A percentile compares a stretch with the other conserved stretches of the same genome.
Evolutionary conservation across 2,888 invertebrate genomes (phyloP).

Genomic region (Drosophila mercatorum): DNA sequence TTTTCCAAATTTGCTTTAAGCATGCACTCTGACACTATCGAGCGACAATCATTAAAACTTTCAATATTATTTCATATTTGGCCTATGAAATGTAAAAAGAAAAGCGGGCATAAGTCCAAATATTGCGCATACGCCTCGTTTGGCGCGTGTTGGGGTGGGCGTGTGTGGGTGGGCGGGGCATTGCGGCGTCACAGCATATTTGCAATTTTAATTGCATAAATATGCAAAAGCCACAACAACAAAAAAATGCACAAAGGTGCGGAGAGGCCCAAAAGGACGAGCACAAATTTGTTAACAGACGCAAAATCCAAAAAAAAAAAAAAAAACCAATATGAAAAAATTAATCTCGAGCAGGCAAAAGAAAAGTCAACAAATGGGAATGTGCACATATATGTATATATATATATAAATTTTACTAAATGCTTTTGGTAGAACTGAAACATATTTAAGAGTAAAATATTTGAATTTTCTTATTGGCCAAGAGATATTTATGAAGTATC

Average conservation of each 20-base stretch:
- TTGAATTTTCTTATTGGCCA: slow-evolving; percentile 5
- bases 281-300: slow-evolving; percentile 25
- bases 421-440: slow-evolving; percentile 6
- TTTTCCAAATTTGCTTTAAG: too few relatives aligned
- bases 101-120: slow-evolving; percentile 10
- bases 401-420: neutral
- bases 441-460: slow-evolving; percentile 15
- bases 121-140: slow-evolving; percentile 51
- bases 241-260: slow-evolving; percentile 32
- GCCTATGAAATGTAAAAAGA: slow-evolving; percentile 9
- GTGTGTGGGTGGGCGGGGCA: neutral
- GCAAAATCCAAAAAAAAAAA: neutral
- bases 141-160: slow-evolving; percentile 14
- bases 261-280: slow-evolving; percentile 20
- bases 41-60: neutral
- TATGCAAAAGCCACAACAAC: slow-evolving; percentile 63
- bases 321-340: slow-evolving; percentile 14
- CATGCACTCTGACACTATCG: neutral
- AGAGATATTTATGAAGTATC: slow-evolving; percentile 2
- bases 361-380: slow-evolving; percentile 17
- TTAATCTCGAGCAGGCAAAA: slow-evolving; percentile 34
- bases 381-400: neutral
- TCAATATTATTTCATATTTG: slow-evolving; percentile 30
- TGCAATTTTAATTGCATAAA: slow-evolving; percentile 83
- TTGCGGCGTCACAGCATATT: slow-evolving; percentile 68